A percentile compares a stretch with the other conserved stretches of the same genome.
Conservation (phyloP, 2,888 invertebrate species). For the Drosophila pseudotalamancana region DNA sequence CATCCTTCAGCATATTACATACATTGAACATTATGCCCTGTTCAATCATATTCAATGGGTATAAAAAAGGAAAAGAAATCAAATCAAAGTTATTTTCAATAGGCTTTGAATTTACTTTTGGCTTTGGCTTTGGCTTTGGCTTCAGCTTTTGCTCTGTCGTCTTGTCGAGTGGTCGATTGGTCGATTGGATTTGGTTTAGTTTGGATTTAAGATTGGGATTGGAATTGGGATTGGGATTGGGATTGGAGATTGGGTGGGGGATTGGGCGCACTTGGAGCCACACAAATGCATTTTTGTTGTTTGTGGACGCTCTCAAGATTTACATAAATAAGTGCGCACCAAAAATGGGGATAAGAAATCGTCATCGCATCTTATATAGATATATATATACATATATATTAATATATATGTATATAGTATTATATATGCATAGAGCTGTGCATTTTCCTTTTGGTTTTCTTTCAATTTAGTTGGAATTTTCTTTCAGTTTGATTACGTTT, state of each 20-base stretch:
- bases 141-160: constrained; percentile 18
- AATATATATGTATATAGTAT: constrained; percentile 12
- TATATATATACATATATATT: background rate
- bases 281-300: constrained; percentile 70
- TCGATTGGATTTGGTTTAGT: constrained; percentile 48
- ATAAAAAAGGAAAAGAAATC: constrained; percentile 47
- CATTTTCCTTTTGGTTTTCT: background rate
- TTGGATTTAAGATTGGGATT: constrained; percentile 1
- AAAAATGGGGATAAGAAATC: constrained; percentile 62
- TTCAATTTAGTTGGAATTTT: constrained; percentile 31
- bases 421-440: constrained; percentile 13
- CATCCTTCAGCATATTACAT: no score
- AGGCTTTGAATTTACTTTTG: constrained; percentile 44
- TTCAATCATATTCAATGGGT: background rate
- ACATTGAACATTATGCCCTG: no score
- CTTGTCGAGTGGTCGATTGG: constrained; percentile 56
- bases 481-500: constrained; percentile 29
- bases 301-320: constrained; percentile 57
- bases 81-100: constrained; percentile 73
- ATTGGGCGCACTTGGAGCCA: constrained; percentile 21
- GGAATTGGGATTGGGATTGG: background rate
- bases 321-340: constrained; percentile 73
- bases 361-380: constrained; percentile 32
- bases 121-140: constrained; percentile 35
- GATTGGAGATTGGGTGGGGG: background rate